Percentiles rank a stretch among this genome's conserved stretches.
These are phyloP conservation scores for Sebastes jordani DNA, from an alignment of 2,797 vertebrate species.

Conservation along the genomic window DNA sequence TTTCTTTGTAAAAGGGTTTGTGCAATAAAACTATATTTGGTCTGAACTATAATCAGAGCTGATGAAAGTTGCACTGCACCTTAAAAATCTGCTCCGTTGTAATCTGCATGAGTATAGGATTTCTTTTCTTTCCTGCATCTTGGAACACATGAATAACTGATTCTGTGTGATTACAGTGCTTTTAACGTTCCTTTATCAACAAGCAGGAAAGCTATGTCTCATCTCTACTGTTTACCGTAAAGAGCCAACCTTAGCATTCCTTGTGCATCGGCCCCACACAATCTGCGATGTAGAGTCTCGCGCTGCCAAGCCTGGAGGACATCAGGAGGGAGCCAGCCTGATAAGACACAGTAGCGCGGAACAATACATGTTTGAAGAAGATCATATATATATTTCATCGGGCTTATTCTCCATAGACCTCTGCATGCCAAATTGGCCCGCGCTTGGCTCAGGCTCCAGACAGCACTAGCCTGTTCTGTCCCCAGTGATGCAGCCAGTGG, in stretches of 20 bases:
- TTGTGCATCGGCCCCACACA: constrained; percentile 26
- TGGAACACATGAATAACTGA: neutral
- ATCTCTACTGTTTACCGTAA: constrained; percentile 21
- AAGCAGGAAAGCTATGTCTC: neutral
- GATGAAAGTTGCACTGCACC: neutral
- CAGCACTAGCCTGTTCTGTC: constrained; percentile 77
- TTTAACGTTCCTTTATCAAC: neutral
- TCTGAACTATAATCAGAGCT: neutral
- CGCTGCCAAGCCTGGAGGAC: constrained; percentile 69
- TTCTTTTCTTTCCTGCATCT: neutral
- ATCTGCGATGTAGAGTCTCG: constrained; percentile 51
- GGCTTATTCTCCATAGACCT: constrained; percentile 80
- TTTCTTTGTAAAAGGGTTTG: neutral
- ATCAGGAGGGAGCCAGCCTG: constrained; percentile 71
- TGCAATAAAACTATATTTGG: neutral
- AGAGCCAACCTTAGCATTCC: constrained; percentile 35
- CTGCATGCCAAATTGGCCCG: constrained; percentile 83
- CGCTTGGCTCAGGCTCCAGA: constrained; percentile 73
- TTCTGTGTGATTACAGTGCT: neutral
- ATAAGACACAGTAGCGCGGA: constrained; percentile 79
- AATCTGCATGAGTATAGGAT: neutral
- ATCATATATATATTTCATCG: constrained; percentile 88
- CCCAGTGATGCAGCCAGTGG: constrained; percentile 83
- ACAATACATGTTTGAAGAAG: constrained; percentile 85
- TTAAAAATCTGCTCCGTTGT: neutral